Evolutionary conservation across 2,888 invertebrate genomes (phyloP), one percentile per base, ranked within the genome.

Genomic region (Auanema freiburgensis): DNA sequence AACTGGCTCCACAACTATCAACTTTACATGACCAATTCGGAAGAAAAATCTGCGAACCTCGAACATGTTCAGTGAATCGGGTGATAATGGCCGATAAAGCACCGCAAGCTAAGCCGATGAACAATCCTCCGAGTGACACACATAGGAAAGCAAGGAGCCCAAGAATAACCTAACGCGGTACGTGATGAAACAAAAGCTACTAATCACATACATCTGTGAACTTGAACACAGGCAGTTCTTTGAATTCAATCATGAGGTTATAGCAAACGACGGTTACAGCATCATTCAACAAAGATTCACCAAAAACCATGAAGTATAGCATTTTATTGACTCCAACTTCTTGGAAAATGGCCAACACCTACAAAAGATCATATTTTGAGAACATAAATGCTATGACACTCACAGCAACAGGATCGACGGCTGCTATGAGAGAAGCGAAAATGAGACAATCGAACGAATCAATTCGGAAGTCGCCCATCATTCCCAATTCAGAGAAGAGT

Each of bases 331-430:
- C 88, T 21, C 87, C 87, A 18, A 88, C 78, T 66, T 81, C 80
- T 69, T 81, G 78, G 65, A 81, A 81, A 49, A 81, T 79, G 12
- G 81, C 79, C 40, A 81, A 65, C 0, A 76, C 77, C 71, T 74
- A 33, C 2, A 59, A 40, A 50, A 24, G 49, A 18, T 11, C 8
- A 23, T 46, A 10, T 43, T 42, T 53, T 16, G 23, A 40, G 16
- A 51, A 5, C 10, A 33, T 57, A 50, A n/a, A 41, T 56, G n/a
- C 12, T 23, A 41, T 49, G 2, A 18, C 3, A 83, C 84, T 83
- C 74, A 87, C 87, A 0, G 88, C 88, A 4, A 88, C 88, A 1
- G 88, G 88, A 77, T 88, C 88, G 11, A 88, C 88, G n/a, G 88
- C 88, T 1, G 87, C 87, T 59, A 88, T 87, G 14, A 88, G 82